Evolutionary conservation across 2,113 vertebrate species (phyloP).

Genomic region (Xiphorhynchus elegans): DNA sequence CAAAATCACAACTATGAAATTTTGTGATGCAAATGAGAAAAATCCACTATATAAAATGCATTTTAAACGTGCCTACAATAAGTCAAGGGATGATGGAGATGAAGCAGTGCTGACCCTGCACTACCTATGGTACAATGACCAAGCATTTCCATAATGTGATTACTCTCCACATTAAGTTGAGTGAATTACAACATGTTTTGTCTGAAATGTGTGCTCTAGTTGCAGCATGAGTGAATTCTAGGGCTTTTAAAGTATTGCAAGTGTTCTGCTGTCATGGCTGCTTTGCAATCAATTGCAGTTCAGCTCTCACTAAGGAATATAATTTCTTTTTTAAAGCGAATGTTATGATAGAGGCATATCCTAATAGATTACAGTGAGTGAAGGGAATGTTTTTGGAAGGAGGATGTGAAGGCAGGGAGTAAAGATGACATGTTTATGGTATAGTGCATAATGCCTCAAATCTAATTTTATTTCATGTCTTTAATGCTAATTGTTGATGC

Average conservation of each 20-base stretch:
- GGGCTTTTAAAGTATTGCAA: not conserved
- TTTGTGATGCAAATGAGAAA: not conserved
- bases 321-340: not conserved
- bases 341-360: not conserved
- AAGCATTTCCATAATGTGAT: not conserved
- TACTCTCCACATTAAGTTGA: not conserved
- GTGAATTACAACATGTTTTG: not conserved
- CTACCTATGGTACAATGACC: not conserved
- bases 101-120: not conserved
- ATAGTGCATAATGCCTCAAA: not conserved
- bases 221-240: not conserved
- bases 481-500: not conserved
- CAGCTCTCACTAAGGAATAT: not conserved
- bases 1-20: not conserved
- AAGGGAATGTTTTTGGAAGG: not conserved
- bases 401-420: not conserved
- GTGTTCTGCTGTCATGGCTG: not conserved
- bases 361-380: not conserved
- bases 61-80: not conserved
- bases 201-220: not conserved
- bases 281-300: not conserved
- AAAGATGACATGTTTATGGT: not conserved
- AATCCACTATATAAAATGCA: not conserved
- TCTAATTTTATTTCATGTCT: not conserved
- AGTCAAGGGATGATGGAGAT: not conserved